Conservation (phyloP, 2,888 invertebrate species). For the Tromatobia lineatoria region DNA sequence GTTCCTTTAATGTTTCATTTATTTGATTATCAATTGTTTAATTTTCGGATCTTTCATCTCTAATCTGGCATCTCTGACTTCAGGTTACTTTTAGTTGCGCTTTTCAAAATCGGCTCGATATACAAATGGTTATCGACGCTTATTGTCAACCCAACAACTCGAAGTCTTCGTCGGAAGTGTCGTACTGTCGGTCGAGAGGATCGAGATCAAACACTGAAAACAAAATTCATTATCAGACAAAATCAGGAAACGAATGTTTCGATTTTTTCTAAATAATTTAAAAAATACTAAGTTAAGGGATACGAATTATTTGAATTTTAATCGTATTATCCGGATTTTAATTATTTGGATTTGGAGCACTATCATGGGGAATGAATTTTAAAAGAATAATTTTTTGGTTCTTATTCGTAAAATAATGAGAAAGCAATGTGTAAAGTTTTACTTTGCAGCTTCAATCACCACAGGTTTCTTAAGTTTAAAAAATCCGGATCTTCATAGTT, state of each 20-base stretch:
- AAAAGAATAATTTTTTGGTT: too few species aligned
- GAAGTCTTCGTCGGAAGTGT: slow-evolving; percentile 94
- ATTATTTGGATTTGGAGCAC: too few species aligned
- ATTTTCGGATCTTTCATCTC: background rate
- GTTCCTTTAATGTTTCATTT: background rate
- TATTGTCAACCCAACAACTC: slow-evolving; percentile 90
- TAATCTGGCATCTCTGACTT: slow-evolving; percentile 6
- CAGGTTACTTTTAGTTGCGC: slow-evolving; percentile 16
- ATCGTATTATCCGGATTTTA: background rate
- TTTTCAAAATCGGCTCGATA: slow-evolving; percentile 27
- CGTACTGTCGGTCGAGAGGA: slow-evolving; percentile 88
- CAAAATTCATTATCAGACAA: slow-evolving; percentile 56
- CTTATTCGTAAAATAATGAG: too few species aligned
- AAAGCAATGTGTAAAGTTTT: too few species aligned
- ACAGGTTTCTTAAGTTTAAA: too few species aligned
- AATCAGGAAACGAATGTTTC: background rate
- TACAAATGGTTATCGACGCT: slow-evolving; percentile 23
- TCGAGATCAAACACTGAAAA: slow-evolving; percentile 88
- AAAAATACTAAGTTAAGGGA: too few species aligned
- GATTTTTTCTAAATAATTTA: too few species aligned
- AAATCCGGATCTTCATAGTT: too few species aligned
- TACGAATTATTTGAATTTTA: too few species aligned
- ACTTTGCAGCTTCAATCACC: too few species aligned
- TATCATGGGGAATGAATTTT: too few species aligned
- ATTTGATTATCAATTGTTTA: background rate